A percentile compares a stretch with the other conserved stretches of the same genome.
Conservation (phyloP, 2,888 invertebrate species). For the Eupithecia subumbrata region DNA sequence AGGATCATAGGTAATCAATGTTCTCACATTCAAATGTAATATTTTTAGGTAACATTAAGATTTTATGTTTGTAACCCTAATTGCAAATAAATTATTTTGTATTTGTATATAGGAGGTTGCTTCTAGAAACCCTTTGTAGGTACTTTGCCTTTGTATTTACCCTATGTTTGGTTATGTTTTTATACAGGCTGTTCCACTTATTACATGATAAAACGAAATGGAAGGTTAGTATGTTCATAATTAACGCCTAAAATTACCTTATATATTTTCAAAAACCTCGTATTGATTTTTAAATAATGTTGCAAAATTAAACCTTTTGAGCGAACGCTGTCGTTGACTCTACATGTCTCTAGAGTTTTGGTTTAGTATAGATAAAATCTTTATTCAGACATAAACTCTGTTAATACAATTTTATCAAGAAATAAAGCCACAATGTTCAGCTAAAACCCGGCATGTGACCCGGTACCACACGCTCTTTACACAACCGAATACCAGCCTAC, state of each 20-base stretch:
- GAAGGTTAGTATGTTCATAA: neutral
- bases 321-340: neutral
- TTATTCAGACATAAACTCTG: neutral
- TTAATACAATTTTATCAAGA: neutral
- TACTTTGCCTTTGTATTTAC: too few relatives aligned
- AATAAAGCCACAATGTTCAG: slow-evolving; percentile 3
- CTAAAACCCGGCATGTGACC: neutral
- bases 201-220: too few relatives aligned
- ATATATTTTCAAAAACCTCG: neutral
- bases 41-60: too few relatives aligned
- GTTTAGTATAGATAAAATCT: neutral
- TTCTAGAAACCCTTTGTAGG: too few relatives aligned
- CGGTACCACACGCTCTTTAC: neutral
- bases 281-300: neutral
- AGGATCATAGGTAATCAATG: too few relatives aligned
- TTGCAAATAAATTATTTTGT: too few relatives aligned
- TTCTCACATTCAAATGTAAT: too few relatives aligned
- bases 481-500: neutral
- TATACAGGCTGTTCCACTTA: too few relatives aligned
- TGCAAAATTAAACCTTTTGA: neutral
- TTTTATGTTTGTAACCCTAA: too few relatives aligned
- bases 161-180: too few relatives aligned
- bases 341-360: neutral
- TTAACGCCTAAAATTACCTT: neutral
- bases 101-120: too few relatives aligned